Evolutionary conservation across 2,797 vertebrate species (phyloP).

Genomic region (Anguilla anguilla): DNA sequence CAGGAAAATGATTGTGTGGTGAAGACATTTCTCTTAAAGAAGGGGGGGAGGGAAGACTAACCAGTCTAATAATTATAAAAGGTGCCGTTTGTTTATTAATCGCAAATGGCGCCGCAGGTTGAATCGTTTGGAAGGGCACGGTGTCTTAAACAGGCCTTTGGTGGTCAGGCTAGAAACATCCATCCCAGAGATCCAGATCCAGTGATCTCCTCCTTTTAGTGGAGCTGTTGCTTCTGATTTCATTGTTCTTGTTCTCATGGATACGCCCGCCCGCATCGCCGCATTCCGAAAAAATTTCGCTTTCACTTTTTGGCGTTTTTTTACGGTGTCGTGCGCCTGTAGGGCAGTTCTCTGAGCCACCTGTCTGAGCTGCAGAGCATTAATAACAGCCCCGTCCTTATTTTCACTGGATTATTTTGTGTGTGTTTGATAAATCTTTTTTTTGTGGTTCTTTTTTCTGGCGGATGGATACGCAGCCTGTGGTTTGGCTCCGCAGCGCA

Average conservation of each 20-base stretch:
- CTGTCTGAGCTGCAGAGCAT: no score
- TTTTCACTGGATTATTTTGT: not conserved
- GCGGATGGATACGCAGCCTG: not conserved
- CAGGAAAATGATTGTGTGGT: conserved; percentile 10
- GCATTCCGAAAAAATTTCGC: not conserved
- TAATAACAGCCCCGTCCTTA: not conserved
- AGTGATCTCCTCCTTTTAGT: no score
- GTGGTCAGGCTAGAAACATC: no score
- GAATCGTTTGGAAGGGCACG: no score
- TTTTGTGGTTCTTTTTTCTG: not conserved
- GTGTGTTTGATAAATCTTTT: not conserved
- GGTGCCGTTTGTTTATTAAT: no score
- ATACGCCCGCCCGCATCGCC: not conserved
- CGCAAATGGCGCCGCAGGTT: no score
- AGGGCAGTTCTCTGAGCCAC: not conserved
- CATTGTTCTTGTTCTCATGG: not conserved
- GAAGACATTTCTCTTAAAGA: not conserved
- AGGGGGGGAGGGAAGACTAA: not conserved
- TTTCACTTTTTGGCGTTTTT: not conserved
- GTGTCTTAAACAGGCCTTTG: no score
- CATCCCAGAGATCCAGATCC: no score
- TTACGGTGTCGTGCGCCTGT: not conserved
- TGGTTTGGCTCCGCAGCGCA: not conserved
- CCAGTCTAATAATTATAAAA: no score
- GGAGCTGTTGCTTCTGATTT: not conserved